Evolutionary conservation across 2,113 vertebrate species (phyloP).

Genomic region (Larimichthys crocea): DNA sequence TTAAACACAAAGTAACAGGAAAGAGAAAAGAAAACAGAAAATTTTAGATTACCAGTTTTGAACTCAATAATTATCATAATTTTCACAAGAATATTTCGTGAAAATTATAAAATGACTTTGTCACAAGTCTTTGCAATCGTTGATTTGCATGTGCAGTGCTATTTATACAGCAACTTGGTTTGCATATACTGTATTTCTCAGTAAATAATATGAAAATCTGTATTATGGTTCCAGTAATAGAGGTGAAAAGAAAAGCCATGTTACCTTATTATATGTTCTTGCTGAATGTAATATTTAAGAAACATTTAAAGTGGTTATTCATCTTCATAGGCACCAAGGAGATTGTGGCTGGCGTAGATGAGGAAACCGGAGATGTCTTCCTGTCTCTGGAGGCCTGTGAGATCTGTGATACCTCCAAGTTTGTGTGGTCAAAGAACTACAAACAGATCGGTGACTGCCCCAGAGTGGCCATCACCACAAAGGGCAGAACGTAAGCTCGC

Average conservation of each 20-base stretch:
- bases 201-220: neutral
- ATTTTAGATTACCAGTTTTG: neutral
- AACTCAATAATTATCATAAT: neutral
- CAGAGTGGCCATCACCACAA: slow-evolving; percentile 81
- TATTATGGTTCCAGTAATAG: neutral
- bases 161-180: neutral
- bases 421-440: slow-evolving; percentile 94
- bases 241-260: neutral
- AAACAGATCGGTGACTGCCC: slow-evolving; percentile 86
- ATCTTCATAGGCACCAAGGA: slow-evolving; percentile 88
- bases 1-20: too few relatives aligned
- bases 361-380: slow-evolving; percentile 92
- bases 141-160: neutral
- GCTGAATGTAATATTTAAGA: neutral
- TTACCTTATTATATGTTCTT: neutral
- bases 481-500: slow-evolving; percentile 87
- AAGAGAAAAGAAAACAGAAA: neutral
- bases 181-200: neutral
- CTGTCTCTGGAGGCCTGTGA: slow-evolving; percentile 92
- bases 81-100: neutral
- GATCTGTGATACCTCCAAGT: slow-evolving; percentile 89
- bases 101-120: neutral
- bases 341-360: slow-evolving; percentile 91
- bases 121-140: too few relatives aligned
- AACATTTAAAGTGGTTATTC: neutral